phyloP scores from a whole-genome alignment of 2,797 vertebrate genomes.

The Myotis findleyi region DNA sequence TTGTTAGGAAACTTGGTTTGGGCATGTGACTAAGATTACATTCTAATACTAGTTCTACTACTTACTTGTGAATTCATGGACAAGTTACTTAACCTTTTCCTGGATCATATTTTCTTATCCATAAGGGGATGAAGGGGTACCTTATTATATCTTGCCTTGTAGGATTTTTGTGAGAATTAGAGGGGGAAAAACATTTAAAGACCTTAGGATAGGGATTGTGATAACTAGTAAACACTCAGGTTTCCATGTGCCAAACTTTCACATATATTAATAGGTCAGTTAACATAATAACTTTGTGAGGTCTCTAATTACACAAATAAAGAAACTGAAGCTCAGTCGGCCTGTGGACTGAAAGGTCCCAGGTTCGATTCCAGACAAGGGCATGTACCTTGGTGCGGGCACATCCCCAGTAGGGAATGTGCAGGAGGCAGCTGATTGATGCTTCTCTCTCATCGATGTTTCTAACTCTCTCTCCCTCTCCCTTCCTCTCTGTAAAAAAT shows the following conservation, averaged over 20 bases:
- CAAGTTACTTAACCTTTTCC: not conserved
- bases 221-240: not conserved
- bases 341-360: too few relatives aligned
- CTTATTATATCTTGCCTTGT: not conserved
- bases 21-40: not conserved
- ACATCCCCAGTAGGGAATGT: too few relatives aligned
- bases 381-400: too few relatives aligned
- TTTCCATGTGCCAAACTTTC: not conserved
- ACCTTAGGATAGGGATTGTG: not conserved
- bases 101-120: not conserved
- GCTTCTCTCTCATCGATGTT: too few relatives aligned
- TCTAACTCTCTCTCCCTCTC: too few relatives aligned
- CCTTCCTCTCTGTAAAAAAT: too few relatives aligned
- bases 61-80: not conserved
- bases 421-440: too few relatives aligned
- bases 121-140: not conserved
- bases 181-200: not conserved
- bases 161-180: not conserved
- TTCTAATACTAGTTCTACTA: not conserved
- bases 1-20: not conserved
- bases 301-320: not conserved
- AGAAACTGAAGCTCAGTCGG: not conserved
- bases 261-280: not conserved
- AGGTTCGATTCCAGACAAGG: too few relatives aligned
- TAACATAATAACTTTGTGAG: not conserved